phyloP scores from a whole-genome alignment of 2,888 invertebrate species.

The Amphipoea oculea region DNA sequence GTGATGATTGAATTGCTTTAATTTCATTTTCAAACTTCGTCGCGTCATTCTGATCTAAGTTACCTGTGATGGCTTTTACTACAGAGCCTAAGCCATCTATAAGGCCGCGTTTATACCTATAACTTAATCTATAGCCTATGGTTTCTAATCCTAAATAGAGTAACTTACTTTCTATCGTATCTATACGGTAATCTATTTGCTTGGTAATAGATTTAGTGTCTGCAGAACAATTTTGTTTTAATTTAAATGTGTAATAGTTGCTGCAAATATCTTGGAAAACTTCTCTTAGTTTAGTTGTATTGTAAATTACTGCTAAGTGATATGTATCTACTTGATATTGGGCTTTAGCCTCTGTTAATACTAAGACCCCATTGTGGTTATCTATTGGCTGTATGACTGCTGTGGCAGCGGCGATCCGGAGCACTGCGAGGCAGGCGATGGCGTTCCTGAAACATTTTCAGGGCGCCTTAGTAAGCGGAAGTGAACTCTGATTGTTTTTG shows the following conservation, averaged over 20 bases:
- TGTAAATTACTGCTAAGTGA: conserved; percentile 52
- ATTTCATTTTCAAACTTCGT: conserved; percentile 46
- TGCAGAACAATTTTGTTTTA: conserved; percentile 28
- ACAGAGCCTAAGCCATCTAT: conserved; percentile 50
- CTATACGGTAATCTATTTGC: conserved; percentile 53
- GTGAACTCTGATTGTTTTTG: conserved; percentile 65
- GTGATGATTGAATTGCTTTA: conserved; percentile 17
- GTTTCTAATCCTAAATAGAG: conserved; percentile 45
- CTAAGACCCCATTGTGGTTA: conserved; percentile 41
- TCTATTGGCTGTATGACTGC: conserved; percentile 47
- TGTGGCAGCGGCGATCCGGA: conserved; percentile 52
- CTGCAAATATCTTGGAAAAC: conserved; percentile 33
- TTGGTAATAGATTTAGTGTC: neutral
- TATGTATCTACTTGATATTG: conserved; percentile 46
- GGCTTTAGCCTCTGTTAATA: conserved; percentile 59
- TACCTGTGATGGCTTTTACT: conserved; percentile 57
- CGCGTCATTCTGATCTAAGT: conserved; percentile 50
- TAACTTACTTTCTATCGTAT: conserved; percentile 58
- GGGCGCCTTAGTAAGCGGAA: conserved; percentile 63
- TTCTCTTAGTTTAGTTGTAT: conserved; percentile 49
- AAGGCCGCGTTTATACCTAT: conserved; percentile 42
- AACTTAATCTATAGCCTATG: conserved; percentile 22
- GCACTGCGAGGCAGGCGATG: conserved; percentile 54
- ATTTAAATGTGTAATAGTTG: conserved; percentile 45
- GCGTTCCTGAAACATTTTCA: conserved; percentile 62